phyloP scores from a whole-genome alignment of 2,113 vertebrate species.

The human region GRCh38 chr4:14224001-14224500 shows the following conservation, averaged over 20 bases:
- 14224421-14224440: neutral
- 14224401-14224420: neutral
- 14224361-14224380: neutral
- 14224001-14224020: neutral
- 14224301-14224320: neutral
- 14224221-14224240: neutral
- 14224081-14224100: neutral
- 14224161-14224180: neutral
- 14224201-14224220: neutral
- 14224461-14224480: neutral
- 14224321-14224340: neutral
- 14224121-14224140: neutral
- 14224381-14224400: neutral
- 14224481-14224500: neutral
- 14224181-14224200: neutral
- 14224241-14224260: neutral
- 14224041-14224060: neutral
- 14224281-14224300: neutral
- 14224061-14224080: neutral
- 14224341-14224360: neutral
- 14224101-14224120: neutral
- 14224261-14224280: neutral
- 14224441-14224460: neutral
- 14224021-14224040: neutral
- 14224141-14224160: neutral